phyloP scores from a whole-genome alignment of 2,888 invertebrate genomes.

The Phorcus lineatus region DNA sequence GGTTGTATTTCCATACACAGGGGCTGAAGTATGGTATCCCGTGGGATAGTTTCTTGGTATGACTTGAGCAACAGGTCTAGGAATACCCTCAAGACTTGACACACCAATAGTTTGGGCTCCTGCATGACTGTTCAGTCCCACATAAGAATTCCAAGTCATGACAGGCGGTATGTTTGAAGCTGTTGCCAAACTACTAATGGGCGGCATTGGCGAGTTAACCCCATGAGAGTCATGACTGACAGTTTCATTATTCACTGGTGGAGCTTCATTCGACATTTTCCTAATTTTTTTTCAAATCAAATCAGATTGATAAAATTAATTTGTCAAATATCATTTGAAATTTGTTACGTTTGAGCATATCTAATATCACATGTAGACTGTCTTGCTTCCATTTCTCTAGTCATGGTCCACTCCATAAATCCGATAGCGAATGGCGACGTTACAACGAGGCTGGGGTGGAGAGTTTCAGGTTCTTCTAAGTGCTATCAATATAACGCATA shows the following conservation, averaged over 20 bases:
- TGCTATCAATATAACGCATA: too few relatives aligned
- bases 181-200: slow-evolving; percentile 16
- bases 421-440: background rate
- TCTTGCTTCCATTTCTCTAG: too few relatives aligned
- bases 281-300: too few relatives aligned
- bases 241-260: background rate
- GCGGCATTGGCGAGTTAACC: slow-evolving; percentile 11
- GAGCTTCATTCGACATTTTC: background rate
- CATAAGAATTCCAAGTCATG: slow-evolving; percentile 19
- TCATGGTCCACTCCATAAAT: too few relatives aligned
- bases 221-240: slow-evolving; percentile 17
- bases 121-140: slow-evolving; percentile 3
- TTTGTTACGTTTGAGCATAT: too few relatives aligned
- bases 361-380: too few relatives aligned
- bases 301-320: too few relatives aligned
- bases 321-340: too few relatives aligned
- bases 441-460: slow-evolving; percentile 6
- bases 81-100: background rate
- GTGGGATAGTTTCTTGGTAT: slow-evolving; percentile 2
- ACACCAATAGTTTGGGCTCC: background rate
- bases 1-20: background rate
- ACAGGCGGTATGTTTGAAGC: slow-evolving; percentile 12
- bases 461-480: background rate
- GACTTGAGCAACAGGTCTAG: slow-evolving; percentile 3
- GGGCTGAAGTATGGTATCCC: slow-evolving; percentile 1